phyloP scores from a whole-genome alignment of 1,140 invertebrate genomes.

The Tetranychus urticae region DNA sequence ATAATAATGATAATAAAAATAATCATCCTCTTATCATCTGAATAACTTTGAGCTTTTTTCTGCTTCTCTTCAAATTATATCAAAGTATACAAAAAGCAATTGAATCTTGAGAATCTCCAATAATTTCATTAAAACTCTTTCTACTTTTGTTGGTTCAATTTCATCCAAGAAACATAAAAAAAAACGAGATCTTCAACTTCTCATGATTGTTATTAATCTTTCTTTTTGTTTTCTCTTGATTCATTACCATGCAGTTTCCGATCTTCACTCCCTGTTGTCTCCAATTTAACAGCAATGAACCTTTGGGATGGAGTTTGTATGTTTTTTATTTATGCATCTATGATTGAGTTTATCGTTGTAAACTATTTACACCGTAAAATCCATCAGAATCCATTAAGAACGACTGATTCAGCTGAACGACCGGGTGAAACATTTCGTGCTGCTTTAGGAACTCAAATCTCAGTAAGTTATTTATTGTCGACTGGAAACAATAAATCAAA shows the following conservation, averaged over 20 bases:
- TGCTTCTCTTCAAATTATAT: too few relatives aligned
- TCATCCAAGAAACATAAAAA: too few relatives aligned
- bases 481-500: too few relatives aligned
- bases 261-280: constrained; percentile 61
- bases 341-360: constrained; percentile 76
- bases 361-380: constrained; percentile 61
- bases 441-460: background rate
- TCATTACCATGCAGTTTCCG: constrained; percentile 18
- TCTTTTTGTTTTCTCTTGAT: background rate
- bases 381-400: constrained; percentile 4
- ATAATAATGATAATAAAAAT: too few relatives aligned
- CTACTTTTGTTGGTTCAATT: too few relatives aligned
- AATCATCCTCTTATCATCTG: too few relatives aligned
- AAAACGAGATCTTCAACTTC: too few relatives aligned
- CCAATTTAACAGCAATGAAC: constrained; percentile 80
- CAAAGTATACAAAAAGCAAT: too few relatives aligned
- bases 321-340: constrained; percentile 82
- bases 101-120: too few relatives aligned
- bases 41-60: too few relatives aligned
- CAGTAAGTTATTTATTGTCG: background rate
- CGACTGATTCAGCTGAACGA: background rate
- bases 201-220: background rate
- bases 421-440: background rate
- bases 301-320: constrained; percentile 86
- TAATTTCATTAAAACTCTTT: too few relatives aligned